Conservation (phyloP, 1,140 invertebrate species). For the Liolophura sinensis region DNA sequence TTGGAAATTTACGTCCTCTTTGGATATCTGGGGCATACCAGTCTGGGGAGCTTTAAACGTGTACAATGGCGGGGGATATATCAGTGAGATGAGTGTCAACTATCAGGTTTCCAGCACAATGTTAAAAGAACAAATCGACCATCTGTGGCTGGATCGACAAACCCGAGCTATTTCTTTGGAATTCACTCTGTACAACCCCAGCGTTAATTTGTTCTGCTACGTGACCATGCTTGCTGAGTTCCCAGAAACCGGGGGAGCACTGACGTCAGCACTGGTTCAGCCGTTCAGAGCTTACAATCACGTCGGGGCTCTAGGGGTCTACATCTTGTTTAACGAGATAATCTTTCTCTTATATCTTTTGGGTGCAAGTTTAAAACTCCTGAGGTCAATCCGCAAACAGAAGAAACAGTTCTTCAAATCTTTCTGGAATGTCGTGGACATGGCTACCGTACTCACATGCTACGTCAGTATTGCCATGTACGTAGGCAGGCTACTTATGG, state of each 20-base stretch:
- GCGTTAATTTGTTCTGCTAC: slow-evolving; percentile 39
- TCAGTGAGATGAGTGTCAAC: slow-evolving; percentile 36
- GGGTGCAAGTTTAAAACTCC: slow-evolving; percentile 23
- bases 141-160: slow-evolving; percentile 60
- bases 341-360: slow-evolving; percentile 34
- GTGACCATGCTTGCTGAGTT: slow-evolving; percentile 55
- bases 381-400: slow-evolving; percentile 27
- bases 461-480: slow-evolving; percentile 52
- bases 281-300: slow-evolving; percentile 43
- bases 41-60: slow-evolving; percentile 29
- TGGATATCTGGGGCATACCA: slow-evolving; percentile 34
- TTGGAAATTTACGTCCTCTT: slow-evolving; percentile 32
- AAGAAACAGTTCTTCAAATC: slow-evolving; percentile 46
- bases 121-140: slow-evolving; percentile 49
- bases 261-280: slow-evolving; percentile 38
- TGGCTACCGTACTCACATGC: slow-evolving; percentile 44
- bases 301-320: slow-evolving; percentile 29
- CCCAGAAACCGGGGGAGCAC: slow-evolving; percentile 57
- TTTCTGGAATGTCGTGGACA: slow-evolving; percentile 57
- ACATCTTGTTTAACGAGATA: slow-evolving; percentile 39
- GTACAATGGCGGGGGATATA: slow-evolving; percentile 41
- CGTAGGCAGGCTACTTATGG: slow-evolving; percentile 29
- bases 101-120: slow-evolving; percentile 24
- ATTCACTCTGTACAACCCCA: slow-evolving; percentile 63
- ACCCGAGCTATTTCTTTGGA: slow-evolving; percentile 63